Evolutionary conservation across 2,113 vertebrate species (phyloP).

Genomic region (Eulemur macaco): DNA sequence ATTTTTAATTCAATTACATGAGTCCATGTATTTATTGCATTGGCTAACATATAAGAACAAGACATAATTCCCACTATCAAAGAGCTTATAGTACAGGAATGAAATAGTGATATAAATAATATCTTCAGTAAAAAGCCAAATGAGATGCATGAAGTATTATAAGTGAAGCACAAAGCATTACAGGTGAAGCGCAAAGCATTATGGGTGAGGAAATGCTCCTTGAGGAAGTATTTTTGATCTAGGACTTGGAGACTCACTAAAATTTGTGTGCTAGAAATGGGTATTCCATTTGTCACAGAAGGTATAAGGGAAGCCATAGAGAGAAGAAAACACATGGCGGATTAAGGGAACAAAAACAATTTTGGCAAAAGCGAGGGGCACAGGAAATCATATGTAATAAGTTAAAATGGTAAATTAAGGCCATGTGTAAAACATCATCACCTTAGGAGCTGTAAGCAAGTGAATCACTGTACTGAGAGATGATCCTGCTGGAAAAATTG

Average conservation of each 20-base stretch:
- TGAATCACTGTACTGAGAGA: neutral
- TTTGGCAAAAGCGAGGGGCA: neutral
- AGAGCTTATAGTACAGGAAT: neutral
- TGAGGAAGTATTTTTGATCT: neutral
- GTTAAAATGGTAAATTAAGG: neutral
- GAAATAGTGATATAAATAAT: neutral
- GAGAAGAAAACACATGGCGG: neutral
- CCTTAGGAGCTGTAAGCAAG: neutral
- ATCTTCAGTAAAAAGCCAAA: neutral
- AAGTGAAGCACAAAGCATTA: neutral
- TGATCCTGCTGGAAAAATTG: neutral
- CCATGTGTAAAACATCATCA: neutral
- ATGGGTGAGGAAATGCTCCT: neutral
- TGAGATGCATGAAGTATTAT: neutral
- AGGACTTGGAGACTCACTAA: neutral
- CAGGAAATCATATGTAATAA: neutral
- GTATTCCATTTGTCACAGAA: neutral
- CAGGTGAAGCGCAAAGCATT: neutral
- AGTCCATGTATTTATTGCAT: neutral
- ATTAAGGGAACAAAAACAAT: neutral
- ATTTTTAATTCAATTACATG: neutral
- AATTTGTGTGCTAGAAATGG: neutral
- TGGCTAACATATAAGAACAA: conserved; percentile 8
- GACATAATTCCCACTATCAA: neutral
- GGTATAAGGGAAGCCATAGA: neutral